Evolutionary conservation across 2,888 invertebrate species (phyloP).

Genomic region (Sinopyrophorus schimmeli): DNA sequence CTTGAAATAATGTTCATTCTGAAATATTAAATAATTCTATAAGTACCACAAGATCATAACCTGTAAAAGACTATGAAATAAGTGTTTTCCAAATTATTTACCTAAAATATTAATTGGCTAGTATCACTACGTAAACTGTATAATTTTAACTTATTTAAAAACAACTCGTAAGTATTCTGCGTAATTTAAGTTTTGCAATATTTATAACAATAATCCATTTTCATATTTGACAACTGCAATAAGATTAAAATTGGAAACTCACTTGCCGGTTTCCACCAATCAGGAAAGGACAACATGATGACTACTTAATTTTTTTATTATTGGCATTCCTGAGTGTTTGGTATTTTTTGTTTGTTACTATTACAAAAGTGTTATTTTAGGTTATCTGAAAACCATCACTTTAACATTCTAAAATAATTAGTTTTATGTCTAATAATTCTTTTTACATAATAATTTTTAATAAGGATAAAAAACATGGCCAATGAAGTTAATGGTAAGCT

Average conservation of each 20-base stretch:
- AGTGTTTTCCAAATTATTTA: neutral
- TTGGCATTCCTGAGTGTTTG: no score
- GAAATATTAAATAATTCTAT: constrained; percentile 6
- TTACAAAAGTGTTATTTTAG: no score
- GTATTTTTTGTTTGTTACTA: no score
- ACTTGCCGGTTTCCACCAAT: constrained; percentile 10
- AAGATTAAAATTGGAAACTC: neutral
- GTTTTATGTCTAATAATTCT: no score
- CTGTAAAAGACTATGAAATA: neutral
- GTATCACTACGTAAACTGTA: neutral
- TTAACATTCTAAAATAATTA: no score
- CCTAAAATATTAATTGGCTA: constrained; percentile 1
- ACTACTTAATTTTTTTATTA: no score
- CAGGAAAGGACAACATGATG: constrained; percentile 4
- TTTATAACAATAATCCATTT: constrained; percentile 9
- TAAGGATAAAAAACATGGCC: no score
- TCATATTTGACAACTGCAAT: constrained; percentile 7
- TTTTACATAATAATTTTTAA: no score
- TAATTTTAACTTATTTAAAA: neutral
- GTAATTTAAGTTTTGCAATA: constrained; percentile 1
- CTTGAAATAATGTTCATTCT: constrained; percentile 24
- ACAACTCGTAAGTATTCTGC: neutral
- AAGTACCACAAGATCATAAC: neutral
- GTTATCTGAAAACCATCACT: no score
- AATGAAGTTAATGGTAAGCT: no score